Conservation (phyloP, 1,140 invertebrate species). For the Penaeus vannamei region DNA sequence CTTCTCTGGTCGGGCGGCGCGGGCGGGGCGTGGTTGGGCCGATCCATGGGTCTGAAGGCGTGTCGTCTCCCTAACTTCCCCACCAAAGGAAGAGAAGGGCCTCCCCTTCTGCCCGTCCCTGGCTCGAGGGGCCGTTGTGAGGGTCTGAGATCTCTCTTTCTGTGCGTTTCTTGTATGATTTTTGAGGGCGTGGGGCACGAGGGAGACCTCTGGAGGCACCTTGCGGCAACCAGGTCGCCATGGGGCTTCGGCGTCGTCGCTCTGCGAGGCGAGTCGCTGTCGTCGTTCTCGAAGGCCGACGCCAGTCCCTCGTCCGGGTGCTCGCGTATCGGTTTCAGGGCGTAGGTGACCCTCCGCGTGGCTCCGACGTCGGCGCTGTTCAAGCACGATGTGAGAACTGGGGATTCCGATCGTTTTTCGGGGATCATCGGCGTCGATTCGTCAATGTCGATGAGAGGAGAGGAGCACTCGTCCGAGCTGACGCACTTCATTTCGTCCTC, state of each 20-base stretch:
- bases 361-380: background rate
- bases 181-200: no score
- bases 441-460: background rate
- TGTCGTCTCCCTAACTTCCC: background rate
- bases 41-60: background rate
- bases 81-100: background rate
- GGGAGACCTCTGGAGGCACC: no score
- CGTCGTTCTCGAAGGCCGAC: background rate
- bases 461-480: background rate
- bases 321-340: background rate
- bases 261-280: background rate
- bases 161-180: no score
- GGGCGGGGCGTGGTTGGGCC: background rate
- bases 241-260: no score
- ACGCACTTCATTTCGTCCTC: constrained; percentile 44
- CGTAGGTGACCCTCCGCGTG: background rate
- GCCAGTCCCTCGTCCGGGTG: background rate
- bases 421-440: constrained; percentile 18
- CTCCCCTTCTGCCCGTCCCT: no score
- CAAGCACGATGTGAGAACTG: background rate
- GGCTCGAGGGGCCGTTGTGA: no score
- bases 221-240: no score
- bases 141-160: no score
- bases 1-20: background rate
- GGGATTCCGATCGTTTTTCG: background rate